phyloP scores from a whole-genome alignment of 2,797 vertebrate species.

The Coranthus polyacanthus region DNA sequence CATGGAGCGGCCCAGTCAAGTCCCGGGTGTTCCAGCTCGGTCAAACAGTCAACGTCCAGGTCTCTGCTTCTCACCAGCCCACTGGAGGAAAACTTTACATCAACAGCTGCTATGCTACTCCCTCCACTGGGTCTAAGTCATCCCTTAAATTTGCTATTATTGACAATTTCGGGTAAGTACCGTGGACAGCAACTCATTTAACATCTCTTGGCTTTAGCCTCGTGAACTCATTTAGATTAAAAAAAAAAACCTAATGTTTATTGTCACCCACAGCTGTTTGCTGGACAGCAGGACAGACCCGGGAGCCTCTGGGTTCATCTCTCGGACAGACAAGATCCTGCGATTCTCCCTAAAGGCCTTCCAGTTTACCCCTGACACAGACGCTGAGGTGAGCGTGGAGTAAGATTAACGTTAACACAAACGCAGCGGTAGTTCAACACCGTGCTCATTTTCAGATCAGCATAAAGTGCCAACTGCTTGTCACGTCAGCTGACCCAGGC shows the following conservation, averaged over 20 bases:
- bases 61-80: conserved; percentile 63
- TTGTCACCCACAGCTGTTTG: conserved; percentile 74
- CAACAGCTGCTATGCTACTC: conserved; percentile 73
- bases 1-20: conserved; percentile 61
- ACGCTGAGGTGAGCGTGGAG: conserved; percentile 62
- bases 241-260: too few species aligned
- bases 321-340: conserved; percentile 65
- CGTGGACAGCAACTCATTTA: background rate
- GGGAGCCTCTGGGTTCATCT: conserved; percentile 68
- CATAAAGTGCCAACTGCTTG: conserved; percentile 75
- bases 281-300: conserved; percentile 73
- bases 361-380: conserved; percentile 78
- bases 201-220: background rate
- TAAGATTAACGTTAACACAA: background rate
- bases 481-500: conserved; percentile 58
- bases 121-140: conserved; percentile 24
- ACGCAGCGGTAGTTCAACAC: background rate
- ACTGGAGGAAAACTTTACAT: conserved; percentile 75
- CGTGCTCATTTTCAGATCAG: conserved; percentile 61
- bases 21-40: conserved; percentile 73
- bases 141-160: conserved; percentile 74
- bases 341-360: conserved; percentile 80
- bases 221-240: background rate
- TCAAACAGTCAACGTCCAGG: conserved; percentile 74
- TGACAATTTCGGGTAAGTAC: conserved; percentile 80